A percentile compares a stretch with the other conserved stretches of the same genome.
Evolutionary conservation across 2,797 vertebrate genomes (phyloP).

Genomic region (Hephaestus fuliginosus): DNA sequence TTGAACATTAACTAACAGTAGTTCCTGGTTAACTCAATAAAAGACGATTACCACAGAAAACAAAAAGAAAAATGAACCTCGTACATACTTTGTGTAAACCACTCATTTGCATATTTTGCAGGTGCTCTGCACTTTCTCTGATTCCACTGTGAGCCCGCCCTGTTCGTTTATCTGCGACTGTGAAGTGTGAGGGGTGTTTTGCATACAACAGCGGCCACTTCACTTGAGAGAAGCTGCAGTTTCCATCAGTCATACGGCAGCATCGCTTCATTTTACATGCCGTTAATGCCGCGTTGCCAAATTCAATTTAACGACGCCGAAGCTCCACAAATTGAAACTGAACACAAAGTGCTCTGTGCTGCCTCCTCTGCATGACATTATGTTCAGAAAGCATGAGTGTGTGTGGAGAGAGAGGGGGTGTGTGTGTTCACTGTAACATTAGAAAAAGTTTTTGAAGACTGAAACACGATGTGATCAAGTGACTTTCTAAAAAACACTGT

Average conservation of each 20-base stretch:
- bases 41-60: neutral
- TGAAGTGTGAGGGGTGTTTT: slow-evolving; percentile 12
- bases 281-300: neutral
- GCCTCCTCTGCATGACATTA: slow-evolving; percentile 12
- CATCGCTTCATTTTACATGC: slow-evolving; percentile 14
- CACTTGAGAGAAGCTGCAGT: slow-evolving; percentile 36
- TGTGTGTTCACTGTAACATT: slow-evolving; percentile 7
- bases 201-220: slow-evolving; percentile 22
- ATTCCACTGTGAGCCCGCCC: neutral
- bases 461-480: neutral
- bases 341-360: slow-evolving; percentile 4
- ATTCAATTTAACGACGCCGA: slow-evolving; percentile 14
- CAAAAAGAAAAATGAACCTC: neutral
- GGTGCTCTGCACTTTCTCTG: slow-evolving; percentile 7
- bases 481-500: neutral
- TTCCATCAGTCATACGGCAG: slow-evolving; percentile 17
- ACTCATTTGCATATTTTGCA: slow-evolving; percentile 8
- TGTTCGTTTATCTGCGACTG: neutral
- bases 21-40: neutral
- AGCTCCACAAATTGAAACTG: slow-evolving; percentile 21
- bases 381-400: neutral
- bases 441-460: slow-evolving; percentile 4
- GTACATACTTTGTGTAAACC: neutral
- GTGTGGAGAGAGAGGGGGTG: neutral
- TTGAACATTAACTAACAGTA: no score